A percentile compares a stretch with the other conserved stretches of the same genome.
These are phyloP conservation scores for Rhinichthys klamathensis DNA, from an alignment of 2,113 vertebrate genomes.

Conservation along the genomic window DNA sequence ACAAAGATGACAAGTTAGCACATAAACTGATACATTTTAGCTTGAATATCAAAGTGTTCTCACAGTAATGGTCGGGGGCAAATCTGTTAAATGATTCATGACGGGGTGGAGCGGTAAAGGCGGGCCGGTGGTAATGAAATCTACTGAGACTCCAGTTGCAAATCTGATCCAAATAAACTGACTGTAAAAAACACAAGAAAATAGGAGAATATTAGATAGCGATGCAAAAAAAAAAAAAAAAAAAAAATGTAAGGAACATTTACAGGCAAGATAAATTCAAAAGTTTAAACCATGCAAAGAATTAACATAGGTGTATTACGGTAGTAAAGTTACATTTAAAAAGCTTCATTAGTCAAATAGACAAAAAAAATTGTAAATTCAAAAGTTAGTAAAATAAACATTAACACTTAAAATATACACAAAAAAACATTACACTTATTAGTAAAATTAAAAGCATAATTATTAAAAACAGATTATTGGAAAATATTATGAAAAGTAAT, in stretches of 20 bases:
- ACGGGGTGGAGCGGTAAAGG: slow-evolving; percentile 46
- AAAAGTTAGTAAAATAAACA: not conserved
- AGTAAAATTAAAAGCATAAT: not conserved
- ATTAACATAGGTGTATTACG: not conserved
- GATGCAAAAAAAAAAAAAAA: not conserved
- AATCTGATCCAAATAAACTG: not conserved
- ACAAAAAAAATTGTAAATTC: not conserved
- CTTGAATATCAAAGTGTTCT: slow-evolving; percentile 61
- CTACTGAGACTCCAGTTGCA: slow-evolving; percentile 21
- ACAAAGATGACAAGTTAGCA: not conserved
- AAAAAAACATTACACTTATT: not conserved
- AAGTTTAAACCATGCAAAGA: not conserved
- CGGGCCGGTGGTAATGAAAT: slow-evolving; percentile 54
- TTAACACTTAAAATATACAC: not conserved
- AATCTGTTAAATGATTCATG: slow-evolving; percentile 44
- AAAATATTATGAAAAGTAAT: not conserved
- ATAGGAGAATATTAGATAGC: not conserved
- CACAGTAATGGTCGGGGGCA: slow-evolving; percentile 51
- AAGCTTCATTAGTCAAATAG: not conserved
- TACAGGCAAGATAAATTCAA: not conserved
- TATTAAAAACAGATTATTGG: not conserved
- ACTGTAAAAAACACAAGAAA: not conserved
- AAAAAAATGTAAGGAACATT: not conserved
- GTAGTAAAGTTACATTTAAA: not conserved
- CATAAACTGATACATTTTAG: slow-evolving; percentile 40